Evolutionary conservation across 92 coral and sea anemone genomes (phyloP), one percentile per base, ranked within the genome.

Genomic region (Umimayanthus chanpuru): DNA sequence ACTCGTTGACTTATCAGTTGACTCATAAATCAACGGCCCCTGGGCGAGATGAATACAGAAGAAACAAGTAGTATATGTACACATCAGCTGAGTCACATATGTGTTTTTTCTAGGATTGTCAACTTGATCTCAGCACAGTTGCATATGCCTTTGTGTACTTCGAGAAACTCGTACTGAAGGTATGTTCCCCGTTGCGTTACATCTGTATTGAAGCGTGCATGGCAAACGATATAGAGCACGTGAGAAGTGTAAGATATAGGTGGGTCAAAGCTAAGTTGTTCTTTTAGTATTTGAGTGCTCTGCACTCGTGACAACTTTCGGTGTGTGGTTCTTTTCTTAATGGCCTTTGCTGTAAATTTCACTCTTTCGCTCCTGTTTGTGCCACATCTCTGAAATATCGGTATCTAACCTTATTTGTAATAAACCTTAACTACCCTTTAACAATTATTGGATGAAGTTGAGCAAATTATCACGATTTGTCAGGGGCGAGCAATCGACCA

Each of bases 131-230:
- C 77, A 90, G 98, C 7, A 94, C 99, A 21, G 94, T 94, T 55
- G 96, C 98, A 61, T 97, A 95, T 89, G 95, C 98, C 43, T 94
- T 90, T 91, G 99, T 97, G 68, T 97, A 97, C 85, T 97, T 97
- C 94, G 99, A 97, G 86, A 97, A 97, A 86, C 96, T 97, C 21
- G 95, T 97, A 38, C 76, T 97, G 30, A 91, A 94, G 98, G 99
- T 97, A 82, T 82, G 30, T 20, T 28, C 7, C 21, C 23, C 36
- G 4, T 8, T 47, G 10, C 36, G 4, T 8, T 47, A 47, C 11
- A 9, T 47, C 8, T 43, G 9, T 43, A 9, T 43, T 43, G 6
- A 43, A 43, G 49, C 43, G 36, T 38, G 78, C 49, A 73, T 73
- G 39, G 9, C 9, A 23, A 32, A 23, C 39, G 21, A 1, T 7